phyloP scores from a whole-genome alignment of 1,140 invertebrate genomes.

The Drosophila varians region DNA sequence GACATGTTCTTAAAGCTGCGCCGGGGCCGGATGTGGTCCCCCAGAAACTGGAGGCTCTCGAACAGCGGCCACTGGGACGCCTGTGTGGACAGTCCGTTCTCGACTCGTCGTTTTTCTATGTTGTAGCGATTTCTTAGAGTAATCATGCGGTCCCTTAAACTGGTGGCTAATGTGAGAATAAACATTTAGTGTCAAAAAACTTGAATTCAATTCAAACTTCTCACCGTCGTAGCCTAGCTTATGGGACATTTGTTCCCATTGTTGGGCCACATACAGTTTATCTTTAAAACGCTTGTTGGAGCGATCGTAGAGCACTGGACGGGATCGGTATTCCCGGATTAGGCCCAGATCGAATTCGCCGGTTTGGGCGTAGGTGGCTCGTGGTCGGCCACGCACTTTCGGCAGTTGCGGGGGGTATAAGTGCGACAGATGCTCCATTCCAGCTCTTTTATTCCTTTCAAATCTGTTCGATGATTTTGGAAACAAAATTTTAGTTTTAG shows the following conservation, averaged over 20 bases:
- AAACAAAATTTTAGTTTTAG: constrained; percentile 13
- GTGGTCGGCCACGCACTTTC: constrained; percentile 70
- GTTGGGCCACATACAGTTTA: constrained; percentile 60
- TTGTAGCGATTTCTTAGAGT: constrained; percentile 82
- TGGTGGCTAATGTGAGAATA: constrained; percentile 46
- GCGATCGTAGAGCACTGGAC: constrained; percentile 78
- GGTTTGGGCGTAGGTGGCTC: constrained; percentile 68
- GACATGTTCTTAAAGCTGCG: constrained; percentile 70
- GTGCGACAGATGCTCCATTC: constrained; percentile 26
- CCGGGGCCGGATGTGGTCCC: constrained; percentile 75
- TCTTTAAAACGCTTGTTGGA: constrained; percentile 72
- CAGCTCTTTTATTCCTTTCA: background rate
- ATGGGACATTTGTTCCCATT: constrained; percentile 78
- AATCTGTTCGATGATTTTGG: background rate
- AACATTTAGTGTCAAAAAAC: background rate
- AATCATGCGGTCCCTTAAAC: constrained; percentile 78
- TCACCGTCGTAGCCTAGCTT: constrained; percentile 82
- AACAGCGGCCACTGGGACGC: constrained; percentile 79
- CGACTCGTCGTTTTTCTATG: constrained; percentile 79
- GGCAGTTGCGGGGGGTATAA: constrained; percentile 34
- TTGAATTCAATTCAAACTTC: background rate
- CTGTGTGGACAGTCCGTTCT: constrained; percentile 41
- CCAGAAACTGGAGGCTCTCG: constrained; percentile 74
- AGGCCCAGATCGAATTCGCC: constrained; percentile 80
- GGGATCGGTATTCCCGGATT: constrained; percentile 73